Evolutionary conservation across 2,797 vertebrate species (phyloP).

Genomic region (Etheostoma perlongum): DNA sequence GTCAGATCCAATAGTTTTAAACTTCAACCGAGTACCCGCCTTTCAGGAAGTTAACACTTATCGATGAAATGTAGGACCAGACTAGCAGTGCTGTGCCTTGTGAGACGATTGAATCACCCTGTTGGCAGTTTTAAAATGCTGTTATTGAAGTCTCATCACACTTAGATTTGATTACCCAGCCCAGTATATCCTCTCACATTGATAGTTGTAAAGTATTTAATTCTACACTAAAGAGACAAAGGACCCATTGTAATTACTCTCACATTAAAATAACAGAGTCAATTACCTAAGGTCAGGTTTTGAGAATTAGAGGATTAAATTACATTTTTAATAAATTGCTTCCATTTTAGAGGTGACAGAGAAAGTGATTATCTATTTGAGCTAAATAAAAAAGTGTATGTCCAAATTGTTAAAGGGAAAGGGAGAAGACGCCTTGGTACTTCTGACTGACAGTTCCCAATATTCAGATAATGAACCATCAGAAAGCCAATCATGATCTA

Average conservation of each 20-base stretch:
- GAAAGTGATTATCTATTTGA: constrained; percentile 48
- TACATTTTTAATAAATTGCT: constrained; percentile 33
- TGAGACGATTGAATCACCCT: constrained; percentile 14
- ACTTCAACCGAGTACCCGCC: too few relatives aligned
- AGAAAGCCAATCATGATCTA: constrained; percentile 45
- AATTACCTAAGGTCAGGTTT: constrained; percentile 21
- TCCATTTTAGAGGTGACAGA: constrained; percentile 40
- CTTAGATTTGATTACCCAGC: not conserved
- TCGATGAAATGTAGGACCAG: too few relatives aligned
- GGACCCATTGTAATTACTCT: constrained; percentile 7
- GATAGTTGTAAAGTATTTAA: constrained; percentile 28
- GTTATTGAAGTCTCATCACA: constrained; percentile 17
- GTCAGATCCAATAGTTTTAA: too few relatives aligned
- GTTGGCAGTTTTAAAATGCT: constrained; percentile 3
- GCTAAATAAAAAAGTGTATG: constrained; percentile 4
- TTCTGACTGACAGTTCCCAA: constrained; percentile 53
- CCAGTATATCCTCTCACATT: constrained; percentile 17
- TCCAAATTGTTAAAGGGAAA: constrained; percentile 50
- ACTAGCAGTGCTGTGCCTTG: not conserved
- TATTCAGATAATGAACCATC: constrained; percentile 61
- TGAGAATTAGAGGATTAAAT: constrained; percentile 35
- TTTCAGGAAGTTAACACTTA: too few relatives aligned
- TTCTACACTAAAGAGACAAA: constrained; percentile 25
- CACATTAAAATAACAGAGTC: constrained; percentile 29
- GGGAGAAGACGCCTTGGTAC: constrained; percentile 25